phyloP scores from a whole-genome alignment of 2,888 invertebrate species.

The Lamellibrachia satsuma region DNA sequence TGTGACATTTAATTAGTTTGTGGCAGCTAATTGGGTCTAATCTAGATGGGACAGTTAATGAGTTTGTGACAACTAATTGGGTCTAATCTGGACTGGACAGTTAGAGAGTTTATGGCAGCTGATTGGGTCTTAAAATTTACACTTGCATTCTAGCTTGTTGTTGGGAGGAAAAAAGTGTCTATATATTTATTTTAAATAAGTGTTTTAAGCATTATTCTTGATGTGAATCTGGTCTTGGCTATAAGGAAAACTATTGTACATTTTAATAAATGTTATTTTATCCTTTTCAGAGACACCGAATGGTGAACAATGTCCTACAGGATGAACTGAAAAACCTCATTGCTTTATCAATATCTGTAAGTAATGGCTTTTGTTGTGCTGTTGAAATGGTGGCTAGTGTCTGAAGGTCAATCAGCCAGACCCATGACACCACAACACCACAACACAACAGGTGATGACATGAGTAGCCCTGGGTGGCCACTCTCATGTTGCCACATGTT shows the following conservation, averaged over 20 bases:
- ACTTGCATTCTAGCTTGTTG: background rate
- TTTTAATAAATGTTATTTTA: background rate
- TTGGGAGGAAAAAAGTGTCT: background rate
- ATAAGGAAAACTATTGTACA: too few relatives aligned
- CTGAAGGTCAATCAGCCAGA: background rate
- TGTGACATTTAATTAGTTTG: background rate
- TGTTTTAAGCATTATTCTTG: background rate
- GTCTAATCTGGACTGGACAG: background rate
- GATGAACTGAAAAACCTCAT: background rate
- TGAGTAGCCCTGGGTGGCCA: background rate
- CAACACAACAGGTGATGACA: background rate
- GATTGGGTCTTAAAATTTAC: background rate
- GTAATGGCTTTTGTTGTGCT: background rate
- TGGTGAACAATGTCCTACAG: constrained; percentile 1
- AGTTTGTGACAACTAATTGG: background rate
- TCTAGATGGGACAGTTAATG: background rate
- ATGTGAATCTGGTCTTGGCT: background rate
- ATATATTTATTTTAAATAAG: background rate
- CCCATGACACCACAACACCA: background rate
- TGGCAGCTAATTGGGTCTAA: background rate
- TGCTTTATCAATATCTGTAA: background rate
- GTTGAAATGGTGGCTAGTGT: background rate
- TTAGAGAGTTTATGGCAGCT: background rate
- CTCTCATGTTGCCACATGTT: background rate
- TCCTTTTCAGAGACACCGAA: background rate